Base-by-base conservation (phyloP, 2,797 vertebrate genomes). In the Gobionotothen gibberifrons region DNA sequence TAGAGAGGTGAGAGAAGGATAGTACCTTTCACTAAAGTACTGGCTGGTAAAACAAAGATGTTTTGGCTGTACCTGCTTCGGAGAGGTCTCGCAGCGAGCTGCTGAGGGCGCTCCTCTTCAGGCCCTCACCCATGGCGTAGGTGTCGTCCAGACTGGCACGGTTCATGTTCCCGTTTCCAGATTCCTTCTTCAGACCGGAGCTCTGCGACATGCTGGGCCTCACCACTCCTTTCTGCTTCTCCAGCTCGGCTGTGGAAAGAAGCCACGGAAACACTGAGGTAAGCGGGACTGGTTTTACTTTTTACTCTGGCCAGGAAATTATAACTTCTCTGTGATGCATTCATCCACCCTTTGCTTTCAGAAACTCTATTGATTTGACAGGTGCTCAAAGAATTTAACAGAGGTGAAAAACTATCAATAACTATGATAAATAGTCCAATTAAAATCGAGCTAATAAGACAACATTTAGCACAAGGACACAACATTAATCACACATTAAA, bases 151-250 rank as follows among this genome's bases (percentile, higher is more conserved):
- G 95, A 81, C 98, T 99, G 57, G 97, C 95, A 11, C 97, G 94
- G 93, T 94, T 96, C 94, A 98, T 94, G 0, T 85, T 96, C 22
- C 97, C 96, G 0, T 96, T 96, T 10, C 97, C 97, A 0, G 95
- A 92, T 48, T 99, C 98, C 86, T 98, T 99, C 90, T 99, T 98
- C 85, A 99, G 93, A 51, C 97, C 97, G 26, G 97, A 97, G 90
- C 97, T 97, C 83, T 98, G 98, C 39, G 97, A 98, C 94, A 98
- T 97, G 91, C 96, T 97, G 83, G 97, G 96, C 42, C 98, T 94
- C 44, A 99, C 96, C 43, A 99, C 94, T 0, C 98, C 97, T 82
- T 99, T 99, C 95, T 99, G 98, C 84, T 99, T 99, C 92, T 99
- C 98, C 55, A 99, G 94, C 90, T 99, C 98, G 3, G 97, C 98